Evolutionary conservation across 2,797 vertebrate species (phyloP).

Genomic region (Choloepus didactylus): DNA sequence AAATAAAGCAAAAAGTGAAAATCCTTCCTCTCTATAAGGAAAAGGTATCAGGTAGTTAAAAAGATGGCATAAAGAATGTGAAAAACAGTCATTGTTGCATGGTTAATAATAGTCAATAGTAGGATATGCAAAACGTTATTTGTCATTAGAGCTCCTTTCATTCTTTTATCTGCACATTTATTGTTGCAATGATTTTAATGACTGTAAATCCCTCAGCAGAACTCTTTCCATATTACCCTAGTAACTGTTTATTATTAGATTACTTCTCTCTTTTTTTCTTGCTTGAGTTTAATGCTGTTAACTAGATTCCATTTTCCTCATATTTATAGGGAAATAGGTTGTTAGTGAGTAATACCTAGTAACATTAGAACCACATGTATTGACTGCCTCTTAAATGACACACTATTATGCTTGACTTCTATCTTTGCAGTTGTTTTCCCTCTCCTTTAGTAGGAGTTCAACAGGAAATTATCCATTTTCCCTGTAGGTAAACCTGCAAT

Average conservation of each 20-base stretch:
- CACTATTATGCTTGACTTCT: not conserved
- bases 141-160: not conserved
- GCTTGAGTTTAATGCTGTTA: not conserved
- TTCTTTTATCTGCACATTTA: not conserved
- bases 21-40: not conserved
- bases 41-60: not conserved
- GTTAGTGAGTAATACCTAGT: not conserved
- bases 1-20: slow-evolving; percentile 15
- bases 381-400: not conserved
- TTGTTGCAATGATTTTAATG: not conserved
- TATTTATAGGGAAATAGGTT: not conserved
- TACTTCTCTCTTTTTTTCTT: not conserved
- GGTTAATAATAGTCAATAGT: not conserved
- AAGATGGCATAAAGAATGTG: not conserved
- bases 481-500: not conserved
- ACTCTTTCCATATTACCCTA: not conserved
- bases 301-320: not conserved
- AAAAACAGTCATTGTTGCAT: not conserved
- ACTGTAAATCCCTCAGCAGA: not conserved
- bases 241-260: not conserved
- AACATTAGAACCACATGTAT: not conserved
- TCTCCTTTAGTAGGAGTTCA: not conserved
- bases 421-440: not conserved
- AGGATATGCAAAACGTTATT: not conserved
- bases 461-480: not conserved